Evolutionary conservation across 1,140 invertebrate species (phyloP).

Genomic region (Hylaeus volcanicus): DNA sequence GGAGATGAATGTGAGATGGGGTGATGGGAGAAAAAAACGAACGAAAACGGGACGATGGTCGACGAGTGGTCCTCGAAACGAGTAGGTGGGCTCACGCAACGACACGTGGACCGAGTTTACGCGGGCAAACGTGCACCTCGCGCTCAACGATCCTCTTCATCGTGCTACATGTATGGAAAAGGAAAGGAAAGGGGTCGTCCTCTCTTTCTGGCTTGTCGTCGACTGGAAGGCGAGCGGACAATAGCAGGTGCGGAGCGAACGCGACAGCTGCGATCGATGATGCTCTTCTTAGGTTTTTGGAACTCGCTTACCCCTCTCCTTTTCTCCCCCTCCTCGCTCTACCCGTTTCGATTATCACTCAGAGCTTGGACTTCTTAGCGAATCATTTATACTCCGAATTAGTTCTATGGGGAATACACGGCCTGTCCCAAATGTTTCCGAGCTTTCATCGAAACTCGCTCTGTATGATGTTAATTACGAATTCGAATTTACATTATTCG

Average conservation of each 20-base stretch:
- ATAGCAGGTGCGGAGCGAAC: constrained; percentile 78
- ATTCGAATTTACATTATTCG: too few species aligned
- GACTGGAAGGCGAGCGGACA: constrained; percentile 71
- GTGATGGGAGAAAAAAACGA: constrained; percentile 2
- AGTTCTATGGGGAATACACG: too few species aligned
- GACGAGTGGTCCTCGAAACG: constrained; percentile 25
- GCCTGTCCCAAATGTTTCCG: too few species aligned
- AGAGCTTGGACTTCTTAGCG: too few species aligned
- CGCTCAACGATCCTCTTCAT: constrained; percentile 11
- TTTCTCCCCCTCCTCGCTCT: constrained; percentile 19
- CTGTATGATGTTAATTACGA: too few species aligned
- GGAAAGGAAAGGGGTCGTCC: constrained; percentile 66
- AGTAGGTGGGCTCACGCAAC: constrained; percentile 60
- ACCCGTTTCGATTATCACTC: constrained; percentile 8
- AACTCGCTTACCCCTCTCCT: constrained; percentile 53
- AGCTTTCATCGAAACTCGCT: too few species aligned
- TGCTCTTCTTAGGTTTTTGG: constrained; percentile 75
- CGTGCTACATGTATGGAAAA: constrained; percentile 63
- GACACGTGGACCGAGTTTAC: constrained; percentile 59
- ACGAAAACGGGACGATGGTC: constrained; percentile 7
- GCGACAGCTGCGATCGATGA: constrained; percentile 78
- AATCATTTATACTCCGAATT: too few species aligned
- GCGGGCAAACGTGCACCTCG: constrained; percentile 31
- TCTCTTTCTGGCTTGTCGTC: constrained; percentile 68
- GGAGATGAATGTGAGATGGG: not conserved